Evolutionary conservation across 2,113 vertebrate genomes (phyloP).

Genomic region (Chaetodon trifascialis): DNA sequence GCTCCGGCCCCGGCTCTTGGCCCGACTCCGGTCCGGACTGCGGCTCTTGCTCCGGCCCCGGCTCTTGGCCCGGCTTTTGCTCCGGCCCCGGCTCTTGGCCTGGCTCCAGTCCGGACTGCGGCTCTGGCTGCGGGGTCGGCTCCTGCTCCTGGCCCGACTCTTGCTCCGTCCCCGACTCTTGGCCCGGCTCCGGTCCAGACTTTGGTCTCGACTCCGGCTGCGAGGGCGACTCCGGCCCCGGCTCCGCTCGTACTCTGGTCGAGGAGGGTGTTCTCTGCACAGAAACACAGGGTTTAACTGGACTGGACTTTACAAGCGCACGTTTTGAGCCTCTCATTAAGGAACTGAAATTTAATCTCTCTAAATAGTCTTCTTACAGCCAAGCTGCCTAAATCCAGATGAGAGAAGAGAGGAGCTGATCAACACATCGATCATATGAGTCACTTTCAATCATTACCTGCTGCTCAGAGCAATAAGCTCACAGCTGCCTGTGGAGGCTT

Average conservation of each 20-base stretch:
- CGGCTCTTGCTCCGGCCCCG: slow-evolving; percentile 53
- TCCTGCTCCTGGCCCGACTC: slow-evolving; percentile 65
- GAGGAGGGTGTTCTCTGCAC: slow-evolving; percentile 66
- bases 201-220: slow-evolving; percentile 63
- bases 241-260: slow-evolving; percentile 73
- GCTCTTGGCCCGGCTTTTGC: slow-evolving; percentile 65
- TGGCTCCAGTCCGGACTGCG: slow-evolving; percentile 41
- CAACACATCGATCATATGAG: too few relatives aligned
- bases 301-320: neutral
- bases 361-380: too few relatives aligned
- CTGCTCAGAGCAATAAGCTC: too few relatives aligned
- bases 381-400: too few relatives aligned
- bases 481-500: too few relatives aligned
- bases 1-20: slow-evolving; percentile 52
- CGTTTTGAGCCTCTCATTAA: too few relatives aligned
- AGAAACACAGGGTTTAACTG: neutral
- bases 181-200: slow-evolving; percentile 45
- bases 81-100: slow-evolving; percentile 24
- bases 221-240: slow-evolving; percentile 46
- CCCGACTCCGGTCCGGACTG: slow-evolving; percentile 30
- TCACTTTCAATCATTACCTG: too few relatives aligned
- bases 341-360: too few relatives aligned
- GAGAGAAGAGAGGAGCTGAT: too few relatives aligned
- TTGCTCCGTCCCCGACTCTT: slow-evolving; percentile 66
- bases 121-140: slow-evolving; percentile 60